These are phyloP conservation scores for Tringa solitaria DNA, from an alignment of 2,113 vertebrate genomes.

Conservation along the genomic window DNA sequence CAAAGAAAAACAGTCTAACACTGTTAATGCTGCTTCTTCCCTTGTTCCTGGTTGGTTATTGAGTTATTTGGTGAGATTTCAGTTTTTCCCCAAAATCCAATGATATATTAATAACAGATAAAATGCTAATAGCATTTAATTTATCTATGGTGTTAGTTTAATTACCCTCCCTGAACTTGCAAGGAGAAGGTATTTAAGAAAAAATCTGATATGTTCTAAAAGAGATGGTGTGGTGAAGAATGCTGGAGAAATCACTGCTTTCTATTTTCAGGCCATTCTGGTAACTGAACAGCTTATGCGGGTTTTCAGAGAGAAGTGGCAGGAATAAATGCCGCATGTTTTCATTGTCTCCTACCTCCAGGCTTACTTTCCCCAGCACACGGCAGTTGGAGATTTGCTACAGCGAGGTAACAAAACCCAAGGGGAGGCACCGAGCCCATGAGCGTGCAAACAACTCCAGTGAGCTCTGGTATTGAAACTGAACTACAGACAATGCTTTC, in stretches of 20 bases:
- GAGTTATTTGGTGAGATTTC: background rate
- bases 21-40: background rate
- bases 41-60: background rate
- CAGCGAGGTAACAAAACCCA: background rate
- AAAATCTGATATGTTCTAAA: background rate
- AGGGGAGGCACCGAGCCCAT: background rate
- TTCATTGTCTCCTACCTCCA: background rate
- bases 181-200: background rate
- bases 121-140: background rate
- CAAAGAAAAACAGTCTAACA: background rate
- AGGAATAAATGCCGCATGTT: background rate
- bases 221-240: background rate
- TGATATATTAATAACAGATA: background rate
- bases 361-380: background rate
- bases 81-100: background rate
- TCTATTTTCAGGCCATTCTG: background rate
- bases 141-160: background rate
- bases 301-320: background rate
- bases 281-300: background rate
- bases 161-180: background rate
- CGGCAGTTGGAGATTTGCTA: background rate
- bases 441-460: background rate
- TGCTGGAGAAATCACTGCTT: background rate
- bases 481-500: background rate
- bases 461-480: background rate